Evolutionary conservation across 2,113 vertebrate genomes (phyloP).

Genomic region (Rhizomys pruinosus): DNA sequence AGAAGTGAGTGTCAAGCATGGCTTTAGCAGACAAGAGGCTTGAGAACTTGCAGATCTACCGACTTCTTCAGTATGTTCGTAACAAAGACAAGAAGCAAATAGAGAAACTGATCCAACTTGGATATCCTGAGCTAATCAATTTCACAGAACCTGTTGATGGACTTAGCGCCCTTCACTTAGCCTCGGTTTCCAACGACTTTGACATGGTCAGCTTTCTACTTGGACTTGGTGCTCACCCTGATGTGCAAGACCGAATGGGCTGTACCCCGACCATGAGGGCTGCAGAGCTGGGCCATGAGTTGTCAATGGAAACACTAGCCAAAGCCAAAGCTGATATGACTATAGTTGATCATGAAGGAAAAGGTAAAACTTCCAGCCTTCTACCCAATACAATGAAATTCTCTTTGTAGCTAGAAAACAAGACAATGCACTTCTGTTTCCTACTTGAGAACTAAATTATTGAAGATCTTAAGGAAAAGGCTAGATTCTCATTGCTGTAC

Average conservation of each 20-base stretch:
- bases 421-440: background rate
- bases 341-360: conserved; percentile 91
- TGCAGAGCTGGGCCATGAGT: conserved; percentile 91
- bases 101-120: conserved; percentile 88
- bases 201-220: conserved; percentile 92
- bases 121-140: conserved; percentile 92
- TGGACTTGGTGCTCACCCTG: conserved; percentile 87
- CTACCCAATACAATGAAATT: background rate
- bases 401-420: conserved; percentile 10
- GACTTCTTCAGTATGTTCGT: conserved; percentile 91
- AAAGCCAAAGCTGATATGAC: conserved; percentile 90
- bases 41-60: conserved; percentile 92
- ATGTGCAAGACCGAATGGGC: conserved; percentile 91
- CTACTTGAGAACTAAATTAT: background rate
- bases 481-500: background rate
- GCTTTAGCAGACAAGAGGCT: conserved; percentile 87
- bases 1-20: conserved; percentile 77
- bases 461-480: conserved; percentile 15
- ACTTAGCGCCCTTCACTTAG: conserved; percentile 90
- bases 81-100: conserved; percentile 89
- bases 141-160: conserved; percentile 91
- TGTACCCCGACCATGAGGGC: conserved; percentile 92
- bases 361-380: conserved; percentile 86
- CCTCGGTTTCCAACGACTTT: conserved; percentile 88
- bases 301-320: conserved; percentile 87